phyloP scores from a whole-genome alignment of 2,797 vertebrate species.

The Rhincodon typus region DNA sequence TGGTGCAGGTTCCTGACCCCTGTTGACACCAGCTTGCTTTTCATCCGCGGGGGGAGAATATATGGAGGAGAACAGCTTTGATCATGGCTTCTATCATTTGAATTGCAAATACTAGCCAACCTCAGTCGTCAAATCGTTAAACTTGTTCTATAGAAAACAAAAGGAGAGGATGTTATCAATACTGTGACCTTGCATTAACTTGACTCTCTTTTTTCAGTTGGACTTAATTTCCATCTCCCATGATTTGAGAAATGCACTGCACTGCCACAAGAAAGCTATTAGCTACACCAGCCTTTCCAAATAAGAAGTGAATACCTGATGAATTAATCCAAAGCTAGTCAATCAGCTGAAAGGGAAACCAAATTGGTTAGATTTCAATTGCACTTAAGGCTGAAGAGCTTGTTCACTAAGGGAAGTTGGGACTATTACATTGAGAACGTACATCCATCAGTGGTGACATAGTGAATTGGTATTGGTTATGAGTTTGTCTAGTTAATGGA shows the following conservation, averaged over 20 bases:
- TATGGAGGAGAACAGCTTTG: background rate
- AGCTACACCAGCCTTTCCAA: background rate
- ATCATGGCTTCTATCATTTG: background rate
- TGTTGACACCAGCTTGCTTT: background rate
- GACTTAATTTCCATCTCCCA: background rate
- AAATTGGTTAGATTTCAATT: background rate
- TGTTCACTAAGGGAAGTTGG: background rate
- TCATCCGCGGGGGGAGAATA: background rate
- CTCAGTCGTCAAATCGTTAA: background rate
- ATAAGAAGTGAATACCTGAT: background rate
- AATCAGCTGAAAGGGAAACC: background rate
- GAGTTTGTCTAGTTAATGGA: background rate
- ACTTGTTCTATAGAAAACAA: background rate
- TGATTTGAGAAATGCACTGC: background rate
- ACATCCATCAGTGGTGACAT: background rate
- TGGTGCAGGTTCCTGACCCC: background rate
- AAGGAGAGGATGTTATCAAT: background rate
- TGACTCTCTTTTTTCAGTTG: background rate
- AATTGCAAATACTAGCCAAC: background rate
- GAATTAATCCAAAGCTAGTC: background rate
- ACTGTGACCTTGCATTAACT: conserved; percentile 34
- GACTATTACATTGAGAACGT: background rate
- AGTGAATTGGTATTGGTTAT: background rate
- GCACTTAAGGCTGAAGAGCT: background rate
- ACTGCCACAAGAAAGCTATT: background rate